A percentile compares a stretch with the other conserved stretches of the same genome.
These are phyloP conservation scores for Saccopteryx bilineata DNA, from an alignment of 2,113 vertebrate genomes.

Conservation along the genomic window DNA sequence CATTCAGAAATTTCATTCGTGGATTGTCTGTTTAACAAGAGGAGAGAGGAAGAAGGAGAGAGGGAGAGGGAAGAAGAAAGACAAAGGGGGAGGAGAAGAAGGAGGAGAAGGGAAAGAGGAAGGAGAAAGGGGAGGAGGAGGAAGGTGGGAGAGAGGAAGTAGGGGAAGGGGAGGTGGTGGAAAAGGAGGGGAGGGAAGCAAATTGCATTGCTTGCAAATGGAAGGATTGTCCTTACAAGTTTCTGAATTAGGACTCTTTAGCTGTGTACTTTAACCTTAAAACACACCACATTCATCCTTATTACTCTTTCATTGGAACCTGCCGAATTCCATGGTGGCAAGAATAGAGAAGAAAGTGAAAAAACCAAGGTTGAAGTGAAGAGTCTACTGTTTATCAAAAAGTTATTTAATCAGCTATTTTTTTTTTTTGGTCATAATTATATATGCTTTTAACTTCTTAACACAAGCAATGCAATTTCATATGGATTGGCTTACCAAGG, in stretches of 20 bases:
- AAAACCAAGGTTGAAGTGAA: not conserved
- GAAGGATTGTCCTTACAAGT: not conserved
- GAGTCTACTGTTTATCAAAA: not conserved
- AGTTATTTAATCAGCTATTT: not conserved
- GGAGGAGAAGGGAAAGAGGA: not conserved
- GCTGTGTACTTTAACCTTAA: not conserved
- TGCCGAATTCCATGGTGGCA: not conserved
- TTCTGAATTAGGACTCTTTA: not conserved
- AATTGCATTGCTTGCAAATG: not conserved
- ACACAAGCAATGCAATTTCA: not conserved
- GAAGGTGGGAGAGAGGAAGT: no score
- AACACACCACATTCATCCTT: not conserved
- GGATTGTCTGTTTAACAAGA: not conserved
- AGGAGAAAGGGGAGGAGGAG: no score
- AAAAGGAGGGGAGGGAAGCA: not conserved
- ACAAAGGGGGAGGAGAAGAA: not conserved
- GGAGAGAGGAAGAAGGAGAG: not conserved
- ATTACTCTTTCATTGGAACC: not conserved
- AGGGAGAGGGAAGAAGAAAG: not conserved
- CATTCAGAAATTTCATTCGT: not conserved
- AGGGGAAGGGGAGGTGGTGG: no score
- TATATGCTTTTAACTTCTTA: not conserved
- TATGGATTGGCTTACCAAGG: not conserved
- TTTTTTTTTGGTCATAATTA: not conserved
- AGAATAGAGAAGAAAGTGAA: not conserved